These are phyloP conservation scores for Drosophila falleni DNA, from an alignment of 2,888 invertebrate species.

Conservation along the genomic window DNA sequence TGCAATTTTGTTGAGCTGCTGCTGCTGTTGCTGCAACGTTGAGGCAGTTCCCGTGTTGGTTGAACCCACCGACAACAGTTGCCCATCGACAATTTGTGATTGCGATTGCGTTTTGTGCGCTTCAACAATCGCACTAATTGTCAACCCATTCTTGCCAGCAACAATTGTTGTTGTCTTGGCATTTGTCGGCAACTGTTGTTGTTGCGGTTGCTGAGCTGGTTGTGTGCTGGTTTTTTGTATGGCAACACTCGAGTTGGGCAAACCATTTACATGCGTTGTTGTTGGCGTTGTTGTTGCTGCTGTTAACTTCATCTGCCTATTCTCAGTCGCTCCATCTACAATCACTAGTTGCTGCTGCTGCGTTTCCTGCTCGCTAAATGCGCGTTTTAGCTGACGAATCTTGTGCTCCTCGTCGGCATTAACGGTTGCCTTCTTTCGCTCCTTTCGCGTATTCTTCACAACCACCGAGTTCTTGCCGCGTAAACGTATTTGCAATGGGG, in stretches of 20 bases:
- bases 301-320: constrained; percentile 69
- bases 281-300: constrained; percentile 27
- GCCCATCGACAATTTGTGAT: constrained; percentile 23
- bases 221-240: constrained; percentile 57
- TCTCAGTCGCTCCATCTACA: constrained; percentile 37
- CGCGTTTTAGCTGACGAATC: constrained; percentile 79
- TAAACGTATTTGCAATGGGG: constrained; percentile 94
- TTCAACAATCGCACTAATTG: constrained; percentile 76
- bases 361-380: constrained; percentile 51
- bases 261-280: constrained; percentile 64
- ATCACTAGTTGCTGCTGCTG: constrained; percentile 38
- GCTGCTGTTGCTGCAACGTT: constrained; percentile 85
- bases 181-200: constrained; percentile 37
- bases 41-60: constrained; percentile 90
- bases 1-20: constrained; percentile 72
- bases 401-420: constrained; percentile 69
- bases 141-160: constrained; percentile 80
- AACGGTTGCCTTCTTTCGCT: constrained; percentile 86
- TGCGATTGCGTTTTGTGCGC: constrained; percentile 49
- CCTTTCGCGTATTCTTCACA: constrained; percentile 91
- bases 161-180: constrained; percentile 72
- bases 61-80: constrained; percentile 87
- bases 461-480: constrained; percentile 92
- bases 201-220: constrained; percentile 22
- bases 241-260: constrained; percentile 55